A percentile compares a stretch with the other conserved stretches of the same genome.
Conservation (phyloP, 1,140 invertebrate species). For the Bilobella aurantiaca region DNA sequence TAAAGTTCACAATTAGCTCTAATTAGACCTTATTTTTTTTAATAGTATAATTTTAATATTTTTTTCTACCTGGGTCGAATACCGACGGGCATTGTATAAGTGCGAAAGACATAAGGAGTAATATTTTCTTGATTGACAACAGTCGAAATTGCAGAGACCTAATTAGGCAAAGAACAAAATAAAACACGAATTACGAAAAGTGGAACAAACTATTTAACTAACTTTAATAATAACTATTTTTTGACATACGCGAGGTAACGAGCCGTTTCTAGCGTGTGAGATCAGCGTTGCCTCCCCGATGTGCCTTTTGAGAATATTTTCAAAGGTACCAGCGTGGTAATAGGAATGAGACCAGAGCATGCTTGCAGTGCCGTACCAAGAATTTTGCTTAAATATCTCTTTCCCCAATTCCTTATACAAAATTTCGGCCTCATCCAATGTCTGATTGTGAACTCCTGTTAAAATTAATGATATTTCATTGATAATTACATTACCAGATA, state of each 20-base stretch:
- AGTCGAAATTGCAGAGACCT: slow-evolving; percentile 67
- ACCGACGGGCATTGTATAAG: slow-evolving; percentile 67
- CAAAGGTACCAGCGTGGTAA: slow-evolving; percentile 79
- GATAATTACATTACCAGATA: background rate
- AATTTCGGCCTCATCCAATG: slow-evolving; percentile 52
- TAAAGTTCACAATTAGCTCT: too few relatives aligned
- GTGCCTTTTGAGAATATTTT: slow-evolving; percentile 62
- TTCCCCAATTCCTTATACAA: slow-evolving; percentile 59
- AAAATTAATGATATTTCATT: slow-evolving; percentile 22
- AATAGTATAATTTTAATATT: background rate
- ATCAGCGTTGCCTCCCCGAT: slow-evolving; percentile 58
- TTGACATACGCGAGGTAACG: slow-evolving; percentile 51
- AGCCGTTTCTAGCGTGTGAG: slow-evolving; percentile 49
- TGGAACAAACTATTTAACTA: background rate
- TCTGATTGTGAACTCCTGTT: slow-evolving; percentile 47
- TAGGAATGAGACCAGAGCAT: slow-evolving; percentile 78
- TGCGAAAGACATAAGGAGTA: slow-evolving; percentile 78
- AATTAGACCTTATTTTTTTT: background rate
- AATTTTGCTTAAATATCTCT: slow-evolving; percentile 60
- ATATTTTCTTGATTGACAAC: slow-evolving; percentile 68
- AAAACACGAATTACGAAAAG: too few relatives aligned
- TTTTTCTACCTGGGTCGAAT: slow-evolving; percentile 61
- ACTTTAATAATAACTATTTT: background rate
- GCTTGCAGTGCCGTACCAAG: slow-evolving; percentile 61
- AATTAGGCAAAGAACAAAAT: too few relatives aligned